A percentile compares a stretch with the other conserved stretches of the same genome.
Evolutionary conservation across 2,113 vertebrate species (phyloP).

Genomic region (Notarius lentiginosus): DNA sequence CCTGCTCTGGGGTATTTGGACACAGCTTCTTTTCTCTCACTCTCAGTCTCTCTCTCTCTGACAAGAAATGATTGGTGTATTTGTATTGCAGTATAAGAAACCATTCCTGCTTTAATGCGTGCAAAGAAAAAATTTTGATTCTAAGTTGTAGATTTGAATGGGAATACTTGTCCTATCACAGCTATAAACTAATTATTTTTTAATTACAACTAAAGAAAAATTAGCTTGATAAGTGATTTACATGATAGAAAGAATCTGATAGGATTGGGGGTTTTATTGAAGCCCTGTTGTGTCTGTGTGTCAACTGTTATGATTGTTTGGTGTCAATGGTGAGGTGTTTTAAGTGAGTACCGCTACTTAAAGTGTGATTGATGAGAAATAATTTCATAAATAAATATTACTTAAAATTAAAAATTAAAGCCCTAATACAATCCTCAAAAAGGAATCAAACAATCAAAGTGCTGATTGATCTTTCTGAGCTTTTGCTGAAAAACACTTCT

Average conservation of each 20-base stretch:
- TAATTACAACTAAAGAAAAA: conserved; percentile 48
- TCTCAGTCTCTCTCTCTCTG: not conserved
- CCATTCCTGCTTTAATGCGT: conserved; percentile 60
- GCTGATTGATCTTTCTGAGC: not conserved
- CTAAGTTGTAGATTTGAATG: conserved; percentile 37
- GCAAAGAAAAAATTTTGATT: conserved; percentile 53
- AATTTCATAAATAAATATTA: conserved; percentile 6
- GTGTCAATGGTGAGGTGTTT: not conserved
- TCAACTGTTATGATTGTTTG: not conserved
- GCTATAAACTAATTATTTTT: conserved; percentile 58
- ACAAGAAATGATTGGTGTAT: conserved; percentile 52
- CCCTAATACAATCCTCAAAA: conserved; percentile 23
- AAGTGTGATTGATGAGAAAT: conserved; percentile 22
- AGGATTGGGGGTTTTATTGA: not conserved
- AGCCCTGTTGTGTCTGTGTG: conserved; percentile 4
- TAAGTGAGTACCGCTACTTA: conserved; percentile 4
- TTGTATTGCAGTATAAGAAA: conserved; percentile 56
- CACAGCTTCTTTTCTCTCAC: not conserved
- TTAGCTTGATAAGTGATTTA: not conserved
- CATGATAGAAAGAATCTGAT: not conserved
- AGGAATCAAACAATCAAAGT: not conserved
- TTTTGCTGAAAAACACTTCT: not conserved
- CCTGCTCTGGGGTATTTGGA: conserved; percentile 23
- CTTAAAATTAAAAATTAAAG: conserved; percentile 8
- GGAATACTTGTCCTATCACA: conserved; percentile 49